A percentile compares a stretch with the other conserved stretches of the same genome.
Evolutionary conservation across 2,113 vertebrate genomes (phyloP).

Genomic region (Epinephelus fuscoguttatus): DNA sequence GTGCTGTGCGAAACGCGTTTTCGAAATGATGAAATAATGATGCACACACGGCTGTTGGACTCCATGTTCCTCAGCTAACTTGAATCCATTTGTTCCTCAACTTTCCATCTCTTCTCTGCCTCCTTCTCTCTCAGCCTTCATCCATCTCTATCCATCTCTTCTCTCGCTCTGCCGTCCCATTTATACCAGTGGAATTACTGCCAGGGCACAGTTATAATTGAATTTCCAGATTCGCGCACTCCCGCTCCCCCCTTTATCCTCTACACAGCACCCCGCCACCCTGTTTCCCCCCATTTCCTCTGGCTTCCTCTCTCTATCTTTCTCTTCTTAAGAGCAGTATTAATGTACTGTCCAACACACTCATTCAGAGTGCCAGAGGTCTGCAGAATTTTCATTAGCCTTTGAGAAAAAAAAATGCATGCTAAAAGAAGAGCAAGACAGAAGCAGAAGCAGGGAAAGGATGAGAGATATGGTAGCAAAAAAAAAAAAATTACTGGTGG

Average conservation of each 20-base stretch:
- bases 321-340: conserved; percentile 71
- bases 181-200: conserved; percentile 81
- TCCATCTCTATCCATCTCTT: conserved; percentile 57
- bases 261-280: conserved; percentile 21
- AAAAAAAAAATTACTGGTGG: neutral
- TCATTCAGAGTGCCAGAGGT: conserved; percentile 66
- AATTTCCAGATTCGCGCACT: conserved; percentile 75
- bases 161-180: conserved; percentile 67
- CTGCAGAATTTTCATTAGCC: conserved; percentile 72
- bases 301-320: conserved; percentile 56
- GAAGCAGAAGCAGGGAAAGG: conserved; percentile 1
- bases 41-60: neutral
- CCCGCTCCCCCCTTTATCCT: conserved; percentile 45
- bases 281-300: conserved; percentile 51
- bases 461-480: neutral
- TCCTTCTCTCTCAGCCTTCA: conserved; percentile 41
- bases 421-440: conserved; percentile 36
- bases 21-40: conserved; percentile 47
- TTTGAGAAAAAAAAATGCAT: conserved; percentile 50
- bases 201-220: conserved; percentile 82
- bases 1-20: neutral
- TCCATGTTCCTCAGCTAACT: conserved; percentile 6
- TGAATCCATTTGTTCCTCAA: conserved; percentile 49
- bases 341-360: conserved; percentile 75
- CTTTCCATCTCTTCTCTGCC: conserved; percentile 38